A percentile compares a stretch with the other conserved stretches of the same genome.
Conservation (phyloP, 2,888 invertebrate genomes). For the Chalcosyrphus nemorum region DNA sequence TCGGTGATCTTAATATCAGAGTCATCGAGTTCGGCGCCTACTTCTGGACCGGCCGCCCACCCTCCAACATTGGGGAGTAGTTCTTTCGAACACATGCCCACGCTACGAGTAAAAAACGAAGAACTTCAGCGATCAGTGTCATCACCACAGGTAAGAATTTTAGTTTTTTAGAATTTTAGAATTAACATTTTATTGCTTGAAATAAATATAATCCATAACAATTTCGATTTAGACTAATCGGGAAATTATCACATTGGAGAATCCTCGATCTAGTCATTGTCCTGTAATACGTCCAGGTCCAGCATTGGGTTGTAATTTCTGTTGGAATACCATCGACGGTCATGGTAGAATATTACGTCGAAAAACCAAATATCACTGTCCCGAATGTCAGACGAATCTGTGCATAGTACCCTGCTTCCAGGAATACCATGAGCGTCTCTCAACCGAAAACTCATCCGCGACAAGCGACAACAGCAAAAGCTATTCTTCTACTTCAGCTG, state of each 20-base stretch:
- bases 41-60: constrained; percentile 31
- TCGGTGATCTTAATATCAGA: constrained; percentile 76
- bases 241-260: constrained; percentile 81
- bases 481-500: constrained; percentile 58
- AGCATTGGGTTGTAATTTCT: constrained; percentile 93
- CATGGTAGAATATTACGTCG: constrained; percentile 91
- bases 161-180: background rate
- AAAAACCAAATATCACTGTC: constrained; percentile 95
- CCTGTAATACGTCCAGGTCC: constrained; percentile 92
- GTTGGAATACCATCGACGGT: constrained; percentile 94
- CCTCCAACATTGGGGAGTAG: constrained; percentile 77
- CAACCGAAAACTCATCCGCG: constrained; percentile 78
- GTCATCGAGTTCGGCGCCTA: constrained; percentile 46
- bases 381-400: constrained; percentile 93
- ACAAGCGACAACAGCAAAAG: constrained; percentile 61
- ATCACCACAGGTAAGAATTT: constrained; percentile 84
- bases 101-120: constrained; percentile 83
- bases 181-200: too few species aligned
- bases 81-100: constrained; percentile 81
- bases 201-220: too few species aligned
- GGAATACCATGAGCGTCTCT: constrained; percentile 88
- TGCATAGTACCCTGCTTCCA: constrained; percentile 96
- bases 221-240: constrained; percentile 80
- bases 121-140: constrained; percentile 85
- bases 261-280: constrained; percentile 89